Base-by-base conservation (phyloP, 2,113 vertebrate genomes). In the Gopherus flavomarginatus region DNA sequence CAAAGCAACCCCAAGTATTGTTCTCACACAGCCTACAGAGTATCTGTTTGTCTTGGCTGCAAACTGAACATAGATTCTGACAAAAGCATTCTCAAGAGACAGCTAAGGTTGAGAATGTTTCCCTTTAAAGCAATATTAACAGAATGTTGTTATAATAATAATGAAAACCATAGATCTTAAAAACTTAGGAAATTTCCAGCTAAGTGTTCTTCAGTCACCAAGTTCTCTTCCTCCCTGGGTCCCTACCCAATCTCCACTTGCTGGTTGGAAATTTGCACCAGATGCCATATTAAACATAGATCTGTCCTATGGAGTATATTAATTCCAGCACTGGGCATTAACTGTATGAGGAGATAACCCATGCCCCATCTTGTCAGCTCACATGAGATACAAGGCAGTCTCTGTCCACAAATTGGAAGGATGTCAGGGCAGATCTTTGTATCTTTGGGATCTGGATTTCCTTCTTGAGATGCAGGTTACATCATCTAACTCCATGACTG, bases 71-170 rank as follows among this genome's bases (percentile, higher is more conserved):
- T 62, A 95, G n/a, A 78, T 62, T 91, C 87, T 95, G 92, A 95
- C 69, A 91, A 95, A 97, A 98, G 75, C 83, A 89, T 85, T 53
- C 85, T 92, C 54, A 88, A 93, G 95, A 96, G 92, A 96, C 86
- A 94, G 92, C 81, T 44, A 86, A 49, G 49, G 77, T 90, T 78
- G 86, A 93, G 97, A 97, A 94, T 91, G 83, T 96, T 95, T 88
- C 87, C 91, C 1, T 31, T 17, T 42, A 35, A 72, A 72, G n/a
- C 22, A 90, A 91, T 90, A 97, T 87, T 92, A 96, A 89, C 83
- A 97, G 87, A 96, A 79, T 92, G 78, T 83, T 90, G 49, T 81
- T 24, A 79, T 95, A 93, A 49, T 92, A 80, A 85, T 27, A 13
- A 86, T 91, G 69, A 21, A 57, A 82, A 91, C 14, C 65, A 29